A percentile compares a stretch with the other conserved stretches of the same genome.
phyloP scores from a whole-genome alignment of 2,888 invertebrate species.

The Mongoloraphidia duomilia region DNA sequence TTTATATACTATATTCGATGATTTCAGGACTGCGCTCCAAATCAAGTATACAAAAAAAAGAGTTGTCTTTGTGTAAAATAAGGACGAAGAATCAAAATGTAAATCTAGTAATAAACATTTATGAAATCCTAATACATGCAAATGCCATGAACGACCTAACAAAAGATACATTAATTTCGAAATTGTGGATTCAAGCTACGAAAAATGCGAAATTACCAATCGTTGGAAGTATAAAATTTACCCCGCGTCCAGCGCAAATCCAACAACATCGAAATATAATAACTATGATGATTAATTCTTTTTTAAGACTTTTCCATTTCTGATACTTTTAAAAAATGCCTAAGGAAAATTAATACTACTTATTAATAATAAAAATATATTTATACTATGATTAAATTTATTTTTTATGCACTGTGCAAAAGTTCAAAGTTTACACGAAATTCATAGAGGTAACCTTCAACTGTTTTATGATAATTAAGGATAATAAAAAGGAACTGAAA shows the following conservation, averaged over 20 bases:
- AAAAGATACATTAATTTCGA: background rate
- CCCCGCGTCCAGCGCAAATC: background rate
- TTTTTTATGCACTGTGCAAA: too few relatives aligned
- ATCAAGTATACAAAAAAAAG: conserved; percentile 36
- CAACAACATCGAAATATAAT: background rate
- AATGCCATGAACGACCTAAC: background rate
- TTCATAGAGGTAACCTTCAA: too few relatives aligned
- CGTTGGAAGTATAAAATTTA: background rate
- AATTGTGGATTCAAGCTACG: background rate
- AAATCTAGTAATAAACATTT: background rate
- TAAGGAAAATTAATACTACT: too few relatives aligned
- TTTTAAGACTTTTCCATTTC: too few relatives aligned
- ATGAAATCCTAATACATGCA: background rate
- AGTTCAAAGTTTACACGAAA: too few relatives aligned
- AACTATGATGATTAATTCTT: background rate
- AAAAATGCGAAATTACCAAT: background rate
- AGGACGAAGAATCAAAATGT: background rate
- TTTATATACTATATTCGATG: conserved; percentile 3
- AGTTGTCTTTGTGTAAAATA: background rate
- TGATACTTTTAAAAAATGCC: too few relatives aligned
- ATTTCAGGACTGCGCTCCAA: conserved; percentile 39
- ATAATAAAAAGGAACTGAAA: too few relatives aligned
- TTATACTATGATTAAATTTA: too few relatives aligned
- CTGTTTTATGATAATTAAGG: too few relatives aligned
- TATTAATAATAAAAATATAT: too few relatives aligned